Evolutionary conservation across 1,140 invertebrate species (phyloP), one percentile per base, ranked within the genome.

Genomic region (Apis dorsata): DNA sequence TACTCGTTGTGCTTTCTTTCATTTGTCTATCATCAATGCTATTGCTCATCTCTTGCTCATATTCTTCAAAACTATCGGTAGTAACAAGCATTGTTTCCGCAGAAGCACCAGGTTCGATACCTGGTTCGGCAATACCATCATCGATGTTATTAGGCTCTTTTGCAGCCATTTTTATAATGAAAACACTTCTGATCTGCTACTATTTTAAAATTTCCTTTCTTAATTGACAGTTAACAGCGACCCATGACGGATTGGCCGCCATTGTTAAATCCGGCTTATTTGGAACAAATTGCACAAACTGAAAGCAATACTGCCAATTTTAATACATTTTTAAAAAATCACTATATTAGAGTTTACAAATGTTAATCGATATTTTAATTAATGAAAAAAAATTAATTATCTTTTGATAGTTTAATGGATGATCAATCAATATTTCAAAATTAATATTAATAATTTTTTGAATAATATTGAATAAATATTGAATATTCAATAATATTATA

Each of bases 51-150:
- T 96, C 95, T 78, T 95, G 95, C 63, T 96, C 95, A 86, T 96
- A 95, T 84, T 97, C 96, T 87, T 97, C 96, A 86, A 95, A 96
- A 44, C 95, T 95, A 89, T 96, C 96, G 12, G 95, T 96, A 13
- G 96, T 95, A 28, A 96, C 95, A 51, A 97, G 93, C 92, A 97
- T 95, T 76, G 95, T 96, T 89, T 96, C 96, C 17, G 91, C 86
- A 12, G 95, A 94, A 74, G 95, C 95, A 44, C 95, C 95, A 59
- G 95, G 95, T 85, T 95, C 94, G 79, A 94, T 93, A 79, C 93
- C 94, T 51, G 93, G 89, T 44, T 93, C 92, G 13, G 90, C 89
- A 17, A 93, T 93, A 13, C 88, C 89, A 69, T 92, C 90, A 57
- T 93, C 93, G 51, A 90, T 87, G 66, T 73, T 62, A 51, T 49